Base-by-base conservation (phyloP, 1,140 invertebrate genomes). In the Sycophaga agraensis region DNA sequence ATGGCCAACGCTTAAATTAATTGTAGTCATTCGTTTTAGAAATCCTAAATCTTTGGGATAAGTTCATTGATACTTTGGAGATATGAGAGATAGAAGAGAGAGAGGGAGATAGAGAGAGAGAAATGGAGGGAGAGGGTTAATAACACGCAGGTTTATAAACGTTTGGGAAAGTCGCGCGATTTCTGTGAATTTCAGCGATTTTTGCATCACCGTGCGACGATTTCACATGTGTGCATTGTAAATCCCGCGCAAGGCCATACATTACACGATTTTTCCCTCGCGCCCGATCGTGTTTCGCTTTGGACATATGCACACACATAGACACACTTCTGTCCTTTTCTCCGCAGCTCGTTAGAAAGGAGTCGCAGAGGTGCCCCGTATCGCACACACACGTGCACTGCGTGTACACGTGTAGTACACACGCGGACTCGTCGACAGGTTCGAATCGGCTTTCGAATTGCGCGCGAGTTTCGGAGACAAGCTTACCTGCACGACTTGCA, bases 211-310 rank as follows among this genome's bases (percentile, higher is more conserved):
- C 19, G 34, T 16, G 42, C 28, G 42, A 57, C 43, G 37, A 57
- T 46, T 50, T 40, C 21, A 59, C 35, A 14, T 40, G 35, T 49
- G 37, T 50, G 22, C 35, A 50, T 50, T 50, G 37, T 60, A 53
- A 53, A 60, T 54, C 40, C 50, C 22, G 50, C 4, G 50, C 59
- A 55, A 62, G 45, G 59, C 59, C 59, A 62, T 62, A 55, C 12
- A 55, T 55, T 51, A 59, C 28, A 31, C 16, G 46, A 59, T 35
- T 59, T 59, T 59, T 59, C 48, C 21, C 34, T 43, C 31, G 19
- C 24, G 42, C 54, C 34, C 48, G 35, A 59, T 51, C 37, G 48
- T 51, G 48, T 51, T 51, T 51, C 46, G 14, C 28, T 50, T 59
- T 39, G 22, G 21, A n/a, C 22, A n/a, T 5, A 35, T 9, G 26